Evolutionary conservation across 2,797 vertebrate genomes (phyloP).

Genomic region (Phoxinus dragarum): DNA sequence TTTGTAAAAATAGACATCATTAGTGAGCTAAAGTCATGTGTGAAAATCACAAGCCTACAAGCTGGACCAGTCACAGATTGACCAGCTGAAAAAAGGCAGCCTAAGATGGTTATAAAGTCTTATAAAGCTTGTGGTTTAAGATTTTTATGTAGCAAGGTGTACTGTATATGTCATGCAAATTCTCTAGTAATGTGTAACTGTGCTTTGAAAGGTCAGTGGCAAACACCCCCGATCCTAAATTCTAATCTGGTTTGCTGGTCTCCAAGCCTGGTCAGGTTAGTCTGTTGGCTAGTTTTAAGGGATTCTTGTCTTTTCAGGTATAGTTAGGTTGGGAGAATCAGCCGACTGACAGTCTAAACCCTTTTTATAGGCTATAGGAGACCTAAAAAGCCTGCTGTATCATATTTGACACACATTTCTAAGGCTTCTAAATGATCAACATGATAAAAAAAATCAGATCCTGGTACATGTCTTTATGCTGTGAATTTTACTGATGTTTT

Average conservation of each 20-base stretch:
- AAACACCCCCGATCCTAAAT: neutral
- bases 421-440: too few relatives aligned
- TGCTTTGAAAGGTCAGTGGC: neutral
- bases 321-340: too few relatives aligned
- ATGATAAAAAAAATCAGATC: too few relatives aligned
- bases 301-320: neutral
- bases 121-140: neutral
- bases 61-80: too few relatives aligned
- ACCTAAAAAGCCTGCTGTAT: neutral
- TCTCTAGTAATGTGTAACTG: neutral
- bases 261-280: neutral
- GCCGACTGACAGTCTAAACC: neutral
- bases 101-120: too few relatives aligned
- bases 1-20: constrained; percentile 21
- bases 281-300: neutral
- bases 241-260: neutral
- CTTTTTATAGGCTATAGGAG: neutral
- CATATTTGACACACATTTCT: too few relatives aligned
- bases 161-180: neutral
- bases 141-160: neutral
- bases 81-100: too few relatives aligned
- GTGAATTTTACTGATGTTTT: too few relatives aligned
- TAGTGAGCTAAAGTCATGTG: neutral
- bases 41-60: too few relatives aligned
- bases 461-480: neutral